These are phyloP conservation scores for Trachurus trachurus DNA, from an alignment of 2,797 vertebrate species.

Conservation along the genomic window DNA sequence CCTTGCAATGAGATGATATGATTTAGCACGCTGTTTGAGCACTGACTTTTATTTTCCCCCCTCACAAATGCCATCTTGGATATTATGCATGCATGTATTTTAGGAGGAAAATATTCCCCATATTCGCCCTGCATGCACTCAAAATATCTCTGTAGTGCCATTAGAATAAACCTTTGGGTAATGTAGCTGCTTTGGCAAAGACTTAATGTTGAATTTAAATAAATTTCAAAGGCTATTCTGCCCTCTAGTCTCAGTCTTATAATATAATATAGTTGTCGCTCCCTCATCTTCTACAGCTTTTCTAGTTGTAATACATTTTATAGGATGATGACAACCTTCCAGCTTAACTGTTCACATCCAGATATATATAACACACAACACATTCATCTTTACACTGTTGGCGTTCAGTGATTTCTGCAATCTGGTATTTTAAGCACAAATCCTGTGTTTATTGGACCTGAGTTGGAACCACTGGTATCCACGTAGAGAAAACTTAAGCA, in stretches of 20 bases:
- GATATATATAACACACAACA: background rate
- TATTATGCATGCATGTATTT: constrained; percentile 56
- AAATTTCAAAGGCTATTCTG: constrained; percentile 38
- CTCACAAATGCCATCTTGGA: constrained; percentile 51
- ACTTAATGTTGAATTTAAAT: constrained; percentile 31
- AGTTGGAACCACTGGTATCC: no score
- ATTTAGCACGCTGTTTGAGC: constrained; percentile 61
- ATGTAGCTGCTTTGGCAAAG: constrained; percentile 21
- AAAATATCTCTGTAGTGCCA: background rate
- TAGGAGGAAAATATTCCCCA: constrained; percentile 25
- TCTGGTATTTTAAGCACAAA: no score
- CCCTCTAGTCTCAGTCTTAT: constrained; percentile 10
- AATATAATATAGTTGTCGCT: background rate
- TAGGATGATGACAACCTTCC: background rate
- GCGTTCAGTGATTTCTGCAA: no score
- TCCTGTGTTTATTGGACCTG: no score
- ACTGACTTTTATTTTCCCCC: constrained; percentile 46
- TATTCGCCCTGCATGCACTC: constrained; percentile 22
- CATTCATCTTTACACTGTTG: background rate
- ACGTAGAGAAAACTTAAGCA: no score
- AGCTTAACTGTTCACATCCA: background rate
- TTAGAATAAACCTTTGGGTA: constrained; percentile 32
- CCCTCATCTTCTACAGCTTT: background rate
- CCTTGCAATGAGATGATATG: constrained; percentile 53
- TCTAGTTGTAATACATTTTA: background rate